Evolutionary conservation across 2,888 invertebrate species (phyloP), one percentile per base, ranked within the genome.

Genomic region (Microplitis manilae): DNA sequence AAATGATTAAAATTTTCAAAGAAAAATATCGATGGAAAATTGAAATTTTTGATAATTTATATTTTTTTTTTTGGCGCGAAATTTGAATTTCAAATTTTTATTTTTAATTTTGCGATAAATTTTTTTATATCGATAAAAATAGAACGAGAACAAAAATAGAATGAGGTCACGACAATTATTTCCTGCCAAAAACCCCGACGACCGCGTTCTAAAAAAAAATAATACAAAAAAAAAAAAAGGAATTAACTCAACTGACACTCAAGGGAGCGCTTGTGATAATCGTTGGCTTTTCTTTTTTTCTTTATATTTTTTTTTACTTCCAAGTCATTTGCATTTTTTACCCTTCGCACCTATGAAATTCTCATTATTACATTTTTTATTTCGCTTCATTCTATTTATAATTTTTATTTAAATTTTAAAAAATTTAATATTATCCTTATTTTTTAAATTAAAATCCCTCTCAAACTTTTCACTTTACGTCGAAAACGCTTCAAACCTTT

Each of bases 131-230:
- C 13, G 7, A n/a, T 7, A 41, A 65, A 67, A 71, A 62, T 15
- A 65, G 50, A 68, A 59, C 38, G 62, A 68, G 4, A 68, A 50
- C 30, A 73, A 61, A 67, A 69, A 61, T 50, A 76, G 75, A 77
- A 17, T 78, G 13, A 60, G 78, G 77, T 77, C 75, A 69, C 20
- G 75, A 80, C 75, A 73, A 78, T 75, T 75, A 77, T 70, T 77
- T 77, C 50, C 39, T 61, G 61, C 62, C 62, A 73, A 30, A 50
- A 70, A 38, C 2, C 20, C 41, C n/a, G 72, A 68, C 40, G 64
- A 64, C 70, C 71, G 76, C 38, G 41, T 40, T 38, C 64, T 61
- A 60, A 17, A 59, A 71, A 76, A 79, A 50, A 50, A 13, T 9
- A 50, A 50, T 50, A 50, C 0, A n/a, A 72, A 41, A 61, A 60